Base-by-base conservation (phyloP, 2,797 vertebrate genomes). In the Gallinago solitaria region DNA sequence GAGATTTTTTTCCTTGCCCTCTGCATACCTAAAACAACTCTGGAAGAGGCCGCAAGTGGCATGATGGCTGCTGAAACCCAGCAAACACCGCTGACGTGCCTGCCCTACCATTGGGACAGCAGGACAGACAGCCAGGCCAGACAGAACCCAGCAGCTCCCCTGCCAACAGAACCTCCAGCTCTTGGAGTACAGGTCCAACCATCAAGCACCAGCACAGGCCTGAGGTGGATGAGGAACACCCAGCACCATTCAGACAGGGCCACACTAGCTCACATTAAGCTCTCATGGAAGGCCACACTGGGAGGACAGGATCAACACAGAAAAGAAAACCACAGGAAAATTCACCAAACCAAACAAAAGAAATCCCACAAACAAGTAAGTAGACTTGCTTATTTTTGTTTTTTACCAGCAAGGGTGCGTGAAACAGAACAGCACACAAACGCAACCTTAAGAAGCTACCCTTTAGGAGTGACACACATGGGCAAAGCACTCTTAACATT, bases 231-330 rank as follows among this genome's bases (percentile, higher is more conserved):
- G 11, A 5, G 23, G 24, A 94, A 65, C 12, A 17, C 3, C 7
- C 8, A 21, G 39, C 28, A 35, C 1, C 1, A 6, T 19, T 41
- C 86, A 57, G 47, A 73, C 0, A 0, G 45, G 13, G 17, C 18
- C 51, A 37, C 48, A 83, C 11, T 25, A 75, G 41, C 41, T 57
- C 41, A 28, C 3, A 11, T 57, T 68, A 78, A 87, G 53, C 13
- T 45, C 35, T 9, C 0, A 0, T 4, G 13, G 57, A 90, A 43
- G 45, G 21, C 19, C 53, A 75, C 1, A 1, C 32, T 28, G 45
- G 64, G 39, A 68, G 71, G 39, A 37, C 13, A 41, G 54, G 48
- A 90, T 85, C 6, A 32, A 88, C 64, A 39, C 4, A 39, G 68
- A 74, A 91, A 93, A 69, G n/a, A 87, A 95, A 88, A 47, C 23